Evolutionary conservation across 2,888 invertebrate genomes (phyloP).

Genomic region (Agriopis marginaria): DNA sequence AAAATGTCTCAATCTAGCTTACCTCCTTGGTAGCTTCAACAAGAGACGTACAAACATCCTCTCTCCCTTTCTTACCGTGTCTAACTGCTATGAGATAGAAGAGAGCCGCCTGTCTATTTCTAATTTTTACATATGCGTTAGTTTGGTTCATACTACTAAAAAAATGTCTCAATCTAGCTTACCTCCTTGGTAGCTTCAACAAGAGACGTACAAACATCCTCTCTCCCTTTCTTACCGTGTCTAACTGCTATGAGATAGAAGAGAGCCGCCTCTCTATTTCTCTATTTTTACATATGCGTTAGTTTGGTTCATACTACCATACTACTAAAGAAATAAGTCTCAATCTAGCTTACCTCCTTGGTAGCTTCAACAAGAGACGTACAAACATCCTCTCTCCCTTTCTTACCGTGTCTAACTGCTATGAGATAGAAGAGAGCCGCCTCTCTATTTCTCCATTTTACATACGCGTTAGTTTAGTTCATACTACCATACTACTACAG

Average conservation of each 20-base stretch:
- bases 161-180: not conserved
- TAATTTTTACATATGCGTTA: not conserved
- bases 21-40: conserved; percentile 59
- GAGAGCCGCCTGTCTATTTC: conserved; percentile 30
- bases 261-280: conserved; percentile 78
- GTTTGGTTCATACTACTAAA: not conserved
- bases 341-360: conserved; percentile 50
- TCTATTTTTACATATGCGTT: not conserved
- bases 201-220: conserved; percentile 59
- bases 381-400: conserved; percentile 79
- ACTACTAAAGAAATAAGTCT: too few relatives aligned
- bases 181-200: conserved; percentile 59
- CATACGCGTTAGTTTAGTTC: not conserved
- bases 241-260: conserved; percentile 84
- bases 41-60: conserved; percentile 59
- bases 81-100: conserved; percentile 84
- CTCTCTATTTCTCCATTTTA: conserved; percentile 75
- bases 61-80: conserved; percentile 82
- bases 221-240: conserved; percentile 82
- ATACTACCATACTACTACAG: not conserved
- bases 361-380: conserved; percentile 57
- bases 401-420: conserved; percentile 79
- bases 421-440: conserved; percentile 81
- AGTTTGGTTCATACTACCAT: not conserved
- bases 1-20: not conserved